These are phyloP conservation scores for Aplysia californica DNA, from an alignment of 1,140 invertebrate genomes.

Conservation along the genomic window DNA sequence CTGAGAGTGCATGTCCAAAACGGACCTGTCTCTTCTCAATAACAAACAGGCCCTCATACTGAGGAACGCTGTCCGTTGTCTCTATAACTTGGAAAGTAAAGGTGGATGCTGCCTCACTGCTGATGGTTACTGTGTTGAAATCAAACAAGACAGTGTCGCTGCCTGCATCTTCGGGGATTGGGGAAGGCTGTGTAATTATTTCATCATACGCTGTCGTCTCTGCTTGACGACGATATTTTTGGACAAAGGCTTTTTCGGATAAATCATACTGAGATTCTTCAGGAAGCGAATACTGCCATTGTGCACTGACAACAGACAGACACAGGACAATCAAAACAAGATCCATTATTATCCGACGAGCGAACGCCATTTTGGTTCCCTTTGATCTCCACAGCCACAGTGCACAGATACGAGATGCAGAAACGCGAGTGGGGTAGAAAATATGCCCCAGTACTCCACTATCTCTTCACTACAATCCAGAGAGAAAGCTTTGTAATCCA, in stretches of 20 bases:
- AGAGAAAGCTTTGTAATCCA: not conserved
- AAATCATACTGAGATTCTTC: not conserved
- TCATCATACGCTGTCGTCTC: not conserved
- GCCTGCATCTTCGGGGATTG: conserved; percentile 14
- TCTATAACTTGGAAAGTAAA: conserved; percentile 11
- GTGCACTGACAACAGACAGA: not conserved
- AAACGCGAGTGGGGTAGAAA: no score
- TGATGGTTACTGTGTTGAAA: conserved; percentile 12
- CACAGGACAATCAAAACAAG: not conserved
- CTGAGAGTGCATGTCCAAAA: not conserved
- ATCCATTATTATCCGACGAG: not conserved
- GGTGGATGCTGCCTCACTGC: not conserved
- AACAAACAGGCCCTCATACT: not conserved
- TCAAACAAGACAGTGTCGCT: conserved; percentile 13
- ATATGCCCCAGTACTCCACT: no score
- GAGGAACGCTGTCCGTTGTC: conserved; percentile 9
- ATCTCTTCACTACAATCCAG: no score
- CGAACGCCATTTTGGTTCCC: conserved; percentile 4
- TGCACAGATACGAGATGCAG: no score
- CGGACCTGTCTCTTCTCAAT: not conserved
- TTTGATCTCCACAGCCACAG: not conserved
- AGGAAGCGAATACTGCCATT: not conserved
- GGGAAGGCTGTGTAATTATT: not conserved
- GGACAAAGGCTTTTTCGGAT: no score
- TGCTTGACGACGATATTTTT: not conserved